A percentile compares a stretch with the other conserved stretches of the same genome.
phyloP scores from a whole-genome alignment of 2,113 vertebrate genomes.

The Numida meleagris region DNA sequence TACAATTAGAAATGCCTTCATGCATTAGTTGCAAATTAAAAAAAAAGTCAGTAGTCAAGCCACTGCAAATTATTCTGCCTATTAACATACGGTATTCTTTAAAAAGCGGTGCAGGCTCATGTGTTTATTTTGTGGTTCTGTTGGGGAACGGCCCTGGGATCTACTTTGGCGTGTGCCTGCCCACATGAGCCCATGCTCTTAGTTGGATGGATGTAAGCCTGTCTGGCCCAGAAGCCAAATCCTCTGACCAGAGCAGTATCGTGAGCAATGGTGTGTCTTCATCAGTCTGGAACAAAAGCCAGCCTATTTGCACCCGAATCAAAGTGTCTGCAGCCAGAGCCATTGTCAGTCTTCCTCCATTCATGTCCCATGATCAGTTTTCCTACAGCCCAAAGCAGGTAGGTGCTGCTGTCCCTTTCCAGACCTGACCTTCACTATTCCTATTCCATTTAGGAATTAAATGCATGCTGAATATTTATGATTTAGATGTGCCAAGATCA shows the following conservation, averaged over 20 bases:
- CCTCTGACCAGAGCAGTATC: background rate
- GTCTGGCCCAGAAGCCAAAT: slow-evolving; percentile 5
- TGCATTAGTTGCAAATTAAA: background rate
- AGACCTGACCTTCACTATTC: background rate
- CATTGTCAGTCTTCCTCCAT: background rate
- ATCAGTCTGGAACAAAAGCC: slow-evolving; percentile 13
- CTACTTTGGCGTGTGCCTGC: background rate
- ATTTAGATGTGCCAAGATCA: slow-evolving; percentile 26
- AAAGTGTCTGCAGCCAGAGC: background rate
- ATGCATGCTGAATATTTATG: slow-evolving; percentile 30
- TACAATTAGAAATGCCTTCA: slow-evolving; percentile 21
- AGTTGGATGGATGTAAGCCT: slow-evolving; percentile 14
- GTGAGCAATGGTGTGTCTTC: background rate
- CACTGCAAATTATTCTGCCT: slow-evolving; percentile 29
- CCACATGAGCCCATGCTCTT: background rate
- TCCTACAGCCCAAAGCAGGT: background rate
- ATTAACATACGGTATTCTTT: background rate
- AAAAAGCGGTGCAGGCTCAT: background rate
- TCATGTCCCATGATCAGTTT: background rate
- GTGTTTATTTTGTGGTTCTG: slow-evolving; percentile 39
- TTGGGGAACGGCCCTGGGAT: background rate
- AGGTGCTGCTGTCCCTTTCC: background rate
- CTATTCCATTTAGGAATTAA: background rate
- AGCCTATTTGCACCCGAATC: rapidly evolving
- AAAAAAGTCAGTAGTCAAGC: background rate